Base-by-base conservation (phyloP, 2,888 invertebrate species). In the Pteria penguin region DNA sequence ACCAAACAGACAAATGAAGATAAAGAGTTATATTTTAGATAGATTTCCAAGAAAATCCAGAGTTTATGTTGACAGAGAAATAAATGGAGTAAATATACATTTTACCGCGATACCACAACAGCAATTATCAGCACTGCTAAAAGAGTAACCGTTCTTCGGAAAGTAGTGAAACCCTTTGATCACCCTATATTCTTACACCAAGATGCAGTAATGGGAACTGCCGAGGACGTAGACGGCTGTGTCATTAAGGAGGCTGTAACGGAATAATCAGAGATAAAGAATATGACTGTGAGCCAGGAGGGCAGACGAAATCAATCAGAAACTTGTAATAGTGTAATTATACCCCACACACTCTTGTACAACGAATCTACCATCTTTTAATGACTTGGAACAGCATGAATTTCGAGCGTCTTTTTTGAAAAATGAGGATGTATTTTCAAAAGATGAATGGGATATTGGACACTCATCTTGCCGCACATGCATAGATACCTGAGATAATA, bases 391-490 rank as follows among this genome's bases (percentile, higher is more conserved):
- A 52, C 3, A 54, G 18, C 1, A 52, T 0, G 2, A 18, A 27
- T 66, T 33, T 18, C 11, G 29, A 54, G 27, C 3, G 5, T 27
- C 76, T 3, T 57, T 75, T 2, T 24, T 33, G 2, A 71, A 71
- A 24, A 69, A 69, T 32, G 26, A 55, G 22, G 67, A 75, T 45
- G 54, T 62, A 1, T 80, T 80, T 65, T 80, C 76, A 1, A 71
- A 70, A 8, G 45, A 75, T 62, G 77, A 80, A n/a, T 75, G 69
- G 75, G 77, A 80, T 62, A 4, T 80, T 5, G 80, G 80, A n/a
- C 26, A 77, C 0, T 72, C 75, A 14, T 31, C 31, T 77, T 5
- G 32, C 62, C 32, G 75, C 77, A 36, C 80, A 80, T 60, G 18
- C 68, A 80, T 77, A n/a, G 61, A 77, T 24, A 77, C 80, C 11